Evolutionary conservation across 1,140 invertebrate species (phyloP).

Genomic region (Drosophila rhopaloa): DNA sequence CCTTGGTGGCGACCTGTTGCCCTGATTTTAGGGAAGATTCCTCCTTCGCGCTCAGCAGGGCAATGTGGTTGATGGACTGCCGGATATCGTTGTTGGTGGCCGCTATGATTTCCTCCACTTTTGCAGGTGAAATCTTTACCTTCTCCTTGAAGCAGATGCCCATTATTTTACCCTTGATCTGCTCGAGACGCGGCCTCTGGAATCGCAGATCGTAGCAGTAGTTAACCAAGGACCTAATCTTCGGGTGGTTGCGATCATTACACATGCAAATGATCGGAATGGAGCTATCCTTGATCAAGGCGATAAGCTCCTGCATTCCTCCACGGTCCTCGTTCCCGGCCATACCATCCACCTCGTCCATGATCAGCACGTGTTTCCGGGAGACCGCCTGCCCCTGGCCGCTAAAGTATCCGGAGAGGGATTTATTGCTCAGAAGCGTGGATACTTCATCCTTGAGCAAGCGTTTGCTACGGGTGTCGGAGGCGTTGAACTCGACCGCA

Average conservation of each 20-base stretch:
- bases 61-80: slow-evolving; percentile 95
- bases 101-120: slow-evolving; percentile 93
- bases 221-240: slow-evolving; percentile 96
- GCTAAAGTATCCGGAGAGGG: slow-evolving; percentile 88
- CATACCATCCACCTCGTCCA: slow-evolving; percentile 99
- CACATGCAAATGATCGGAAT: slow-evolving; percentile 99
- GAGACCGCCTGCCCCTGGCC: slow-evolving; percentile 85
- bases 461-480: slow-evolving; percentile 97
- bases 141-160: slow-evolving; percentile 96
- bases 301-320: slow-evolving; percentile 97
- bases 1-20: slow-evolving; percentile 88
- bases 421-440: slow-evolving; percentile 90
- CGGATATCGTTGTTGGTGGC: slow-evolving; percentile 97
- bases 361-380: slow-evolving; percentile 95
- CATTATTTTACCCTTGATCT: slow-evolving; percentile 96
- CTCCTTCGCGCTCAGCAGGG: slow-evolving; percentile 88
- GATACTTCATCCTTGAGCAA: slow-evolving; percentile 93
- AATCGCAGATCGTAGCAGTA: slow-evolving; percentile 98
- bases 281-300: slow-evolving; percentile 94
- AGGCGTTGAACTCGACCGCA: slow-evolving; percentile 98
- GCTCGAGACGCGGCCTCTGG: slow-evolving; percentile 92
- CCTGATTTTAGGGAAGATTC: slow-evolving; percentile 1
- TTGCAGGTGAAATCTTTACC: slow-evolving; percentile 91
- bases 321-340: slow-evolving; percentile 99
- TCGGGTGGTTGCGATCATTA: slow-evolving; percentile 97